Base-by-base conservation (phyloP, 1,140 invertebrate genomes). In the Streblospio benedicti region DNA sequence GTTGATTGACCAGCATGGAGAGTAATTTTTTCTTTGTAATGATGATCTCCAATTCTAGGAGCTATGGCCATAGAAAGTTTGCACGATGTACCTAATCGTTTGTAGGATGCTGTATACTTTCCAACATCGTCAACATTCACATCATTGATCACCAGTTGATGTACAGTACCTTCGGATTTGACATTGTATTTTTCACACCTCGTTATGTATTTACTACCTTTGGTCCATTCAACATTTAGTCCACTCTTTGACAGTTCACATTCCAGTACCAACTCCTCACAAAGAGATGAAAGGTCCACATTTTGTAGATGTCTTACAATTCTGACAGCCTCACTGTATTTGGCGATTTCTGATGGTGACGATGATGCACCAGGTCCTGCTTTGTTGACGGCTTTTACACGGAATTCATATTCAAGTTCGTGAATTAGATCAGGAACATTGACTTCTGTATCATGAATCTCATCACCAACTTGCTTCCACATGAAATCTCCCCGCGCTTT, bases 361-460 rank as follows among this genome's bases (percentile, higher is more conserved):
- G 91, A 92, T 9, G 93, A 94, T 76, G 95, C 91, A 62, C 93
- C 90, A 57, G 85, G 85, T 27, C 95, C 96, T 28, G 89, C 94
- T 71, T 96, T 93, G 77, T 99, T 99, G 0, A 97, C 87, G 20
- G 96, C 95, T 74, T 90, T 89, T 0, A 99, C 86, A 57, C 95
- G 85, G 82, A 99, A 99, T 77, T 97, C 91, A 73, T 98, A 98
- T 76, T 96, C 90, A 70, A 94, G 89, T 33, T 91, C 92, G 79
- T 97, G 91, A 1, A 83, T 87, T 4, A 99, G 78, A 64, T 90
- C 87, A 35, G 60, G 70, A 4, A 73, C 69, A 20, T 60, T 68
- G 50, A 68, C 73, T 14, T 35, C 20, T 43, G 89, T 90, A 67
- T 85, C 87, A 54, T 92, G 84, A 0, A 90, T 90, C 74, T 95